Evolutionary conservation across 2,113 vertebrate genomes (phyloP).

Genomic region (Callipepla californica): DNA sequence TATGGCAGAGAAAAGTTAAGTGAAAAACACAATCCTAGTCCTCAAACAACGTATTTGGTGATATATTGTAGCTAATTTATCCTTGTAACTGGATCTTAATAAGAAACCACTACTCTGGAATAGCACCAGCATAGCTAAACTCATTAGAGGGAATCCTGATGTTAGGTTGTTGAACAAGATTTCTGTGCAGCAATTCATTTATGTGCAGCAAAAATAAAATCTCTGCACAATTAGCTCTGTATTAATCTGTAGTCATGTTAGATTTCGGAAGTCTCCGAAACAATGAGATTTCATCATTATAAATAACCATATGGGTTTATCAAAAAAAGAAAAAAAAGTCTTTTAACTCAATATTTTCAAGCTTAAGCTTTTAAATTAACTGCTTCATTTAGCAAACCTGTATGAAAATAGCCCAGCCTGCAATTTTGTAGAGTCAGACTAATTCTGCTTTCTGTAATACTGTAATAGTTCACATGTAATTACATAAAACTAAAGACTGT

Average conservation of each 20-base stretch:
- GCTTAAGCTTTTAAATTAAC: background rate
- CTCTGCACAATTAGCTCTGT: background rate
- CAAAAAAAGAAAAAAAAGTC: background rate
- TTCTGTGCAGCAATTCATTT: background rate
- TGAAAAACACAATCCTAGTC: background rate
- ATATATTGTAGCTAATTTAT: accelerated
- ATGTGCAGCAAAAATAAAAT: background rate
- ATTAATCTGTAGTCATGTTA: no score
- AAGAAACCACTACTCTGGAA: background rate
- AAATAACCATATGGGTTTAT: background rate
- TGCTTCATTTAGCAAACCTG: background rate
- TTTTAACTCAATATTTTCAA: background rate
- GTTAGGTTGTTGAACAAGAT: background rate
- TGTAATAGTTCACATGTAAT: background rate
- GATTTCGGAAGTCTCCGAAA: background rate
- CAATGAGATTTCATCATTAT: background rate
- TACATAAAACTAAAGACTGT: background rate
- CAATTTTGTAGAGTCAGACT: background rate
- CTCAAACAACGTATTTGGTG: background rate
- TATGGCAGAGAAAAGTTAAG: background rate
- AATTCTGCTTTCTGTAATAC: conserved; percentile 11
- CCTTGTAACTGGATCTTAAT: background rate
- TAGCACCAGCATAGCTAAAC: accelerated
- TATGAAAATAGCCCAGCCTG: background rate
- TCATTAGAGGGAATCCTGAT: background rate